These are phyloP conservation scores for Loxodonta africana DNA, from an alignment of 2,113 vertebrate genomes.

Conservation along the genomic window DNA sequence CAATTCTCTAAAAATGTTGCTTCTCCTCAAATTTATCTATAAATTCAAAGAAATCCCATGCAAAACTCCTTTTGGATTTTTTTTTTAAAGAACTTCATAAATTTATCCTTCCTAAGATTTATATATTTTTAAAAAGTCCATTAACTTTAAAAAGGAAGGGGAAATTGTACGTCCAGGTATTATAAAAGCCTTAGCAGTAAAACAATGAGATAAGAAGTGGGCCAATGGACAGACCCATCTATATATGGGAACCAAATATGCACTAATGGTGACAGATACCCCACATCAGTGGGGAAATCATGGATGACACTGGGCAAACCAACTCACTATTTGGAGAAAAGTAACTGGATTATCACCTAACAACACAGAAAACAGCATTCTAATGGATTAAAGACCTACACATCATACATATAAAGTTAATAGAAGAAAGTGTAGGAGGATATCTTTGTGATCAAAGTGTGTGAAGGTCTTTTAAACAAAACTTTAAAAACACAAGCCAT, in stretches of 20 bases:
- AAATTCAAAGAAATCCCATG: constrained; percentile 2
- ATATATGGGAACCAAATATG: not conserved
- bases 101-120: not conserved
- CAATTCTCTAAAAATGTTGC: constrained; percentile 16
- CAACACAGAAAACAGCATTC: not conserved
- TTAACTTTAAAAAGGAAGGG: constrained; percentile 25
- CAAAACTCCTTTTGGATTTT: not conserved
- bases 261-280: not conserved
- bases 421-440: not conserved
- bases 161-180: not conserved
- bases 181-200: not conserved
- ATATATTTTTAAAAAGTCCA: constrained; percentile 23
- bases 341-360: not conserved
- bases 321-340: not conserved
- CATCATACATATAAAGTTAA: not conserved
- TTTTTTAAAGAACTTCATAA: not conserved
- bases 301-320: not conserved
- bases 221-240: not conserved
- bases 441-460: constrained; percentile 2
- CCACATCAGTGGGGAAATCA: not conserved
- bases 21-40: not conserved
- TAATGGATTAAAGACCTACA: not conserved
- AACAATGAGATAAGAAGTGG: not conserved
- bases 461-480: constrained; percentile 14
- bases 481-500: not conserved